A percentile compares a stretch with the other conserved stretches of the same genome.
These are phyloP conservation scores for Amyelois transitella DNA, from an alignment of 1,140 invertebrate species.

Conservation along the genomic window DNA sequence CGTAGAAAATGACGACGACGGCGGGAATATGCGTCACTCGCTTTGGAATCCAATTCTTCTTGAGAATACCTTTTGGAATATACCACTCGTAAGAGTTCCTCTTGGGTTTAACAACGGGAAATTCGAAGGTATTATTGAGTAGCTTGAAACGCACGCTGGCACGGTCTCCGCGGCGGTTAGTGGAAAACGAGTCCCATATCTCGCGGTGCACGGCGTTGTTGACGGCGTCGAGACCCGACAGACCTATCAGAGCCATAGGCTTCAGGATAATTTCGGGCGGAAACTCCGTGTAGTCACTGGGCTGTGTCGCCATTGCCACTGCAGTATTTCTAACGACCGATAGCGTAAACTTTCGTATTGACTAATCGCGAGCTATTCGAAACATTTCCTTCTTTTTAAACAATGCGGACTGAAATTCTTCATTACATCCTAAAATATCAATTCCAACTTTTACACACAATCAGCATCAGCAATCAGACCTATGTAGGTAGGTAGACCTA, in stretches of 20 bases:
- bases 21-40: conserved; percentile 93
- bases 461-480: too few relatives aligned
- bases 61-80: conserved; percentile 96
- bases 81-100: conserved; percentile 96
- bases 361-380: conserved; percentile 24
- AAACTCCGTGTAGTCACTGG: conserved; percentile 78
- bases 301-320: conserved; percentile 59
- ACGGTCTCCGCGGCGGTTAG: conserved; percentile 85
- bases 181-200: conserved; percentile 94
- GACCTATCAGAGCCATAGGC: conserved; percentile 87
- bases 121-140: conserved; percentile 85
- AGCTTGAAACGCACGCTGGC: conserved; percentile 91
- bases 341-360: neutral
- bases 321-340: neutral
- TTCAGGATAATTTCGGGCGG: conserved; percentile 84
- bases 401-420: too few relatives aligned
- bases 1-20: conserved; percentile 95
- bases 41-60: conserved; percentile 96
- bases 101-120: conserved; percentile 93
- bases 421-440: too few relatives aligned
- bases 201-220: conserved; percentile 91
- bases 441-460: too few relatives aligned
- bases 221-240: conserved; percentile 89
- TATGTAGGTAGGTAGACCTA: too few relatives aligned
- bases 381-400: too few relatives aligned